Evolutionary conservation across 2,797 vertebrate genomes (phyloP).

Genomic region (Allochrocebus solatus): DNA sequence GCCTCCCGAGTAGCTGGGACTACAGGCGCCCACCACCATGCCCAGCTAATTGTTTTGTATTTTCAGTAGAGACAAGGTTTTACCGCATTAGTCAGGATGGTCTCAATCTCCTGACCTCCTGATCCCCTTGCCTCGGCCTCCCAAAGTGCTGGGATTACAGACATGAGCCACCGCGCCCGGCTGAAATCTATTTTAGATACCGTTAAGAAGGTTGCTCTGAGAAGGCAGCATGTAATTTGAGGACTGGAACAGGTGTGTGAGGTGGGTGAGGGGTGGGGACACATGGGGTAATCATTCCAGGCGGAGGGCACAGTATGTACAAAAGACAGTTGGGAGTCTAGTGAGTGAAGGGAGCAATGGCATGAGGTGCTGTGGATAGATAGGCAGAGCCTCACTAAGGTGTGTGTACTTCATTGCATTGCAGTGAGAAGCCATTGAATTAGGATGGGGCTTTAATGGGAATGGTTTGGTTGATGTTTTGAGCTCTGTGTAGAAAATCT

Average conservation of each 20-base stretch:
- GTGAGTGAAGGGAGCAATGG: not conserved
- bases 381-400: not conserved
- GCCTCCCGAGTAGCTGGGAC: too few relatives aligned
- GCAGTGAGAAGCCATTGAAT: not conserved
- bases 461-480: not conserved
- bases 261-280: not conserved
- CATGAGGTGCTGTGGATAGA: not conserved
- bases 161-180: too few relatives aligned
- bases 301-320: not conserved
- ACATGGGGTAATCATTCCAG: not conserved
- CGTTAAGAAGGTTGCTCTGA: not conserved
- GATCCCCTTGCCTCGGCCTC: too few relatives aligned
- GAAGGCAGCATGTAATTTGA: not conserved
- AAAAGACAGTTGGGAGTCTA: not conserved
- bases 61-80: too few relatives aligned
- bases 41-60: too few relatives aligned
- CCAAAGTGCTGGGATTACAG: too few relatives aligned
- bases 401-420: not conserved
- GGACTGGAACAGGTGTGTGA: not conserved
- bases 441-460: not conserved
- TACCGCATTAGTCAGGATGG: too few relatives aligned
- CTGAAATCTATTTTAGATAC: not conserved
- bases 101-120: too few relatives aligned
- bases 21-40: rapidly evolving
- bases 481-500: not conserved